Evolutionary conservation across 2,888 invertebrate genomes (phyloP), one percentile per base, ranked within the genome.

Genomic region (Phaedon cochleariae): DNA sequence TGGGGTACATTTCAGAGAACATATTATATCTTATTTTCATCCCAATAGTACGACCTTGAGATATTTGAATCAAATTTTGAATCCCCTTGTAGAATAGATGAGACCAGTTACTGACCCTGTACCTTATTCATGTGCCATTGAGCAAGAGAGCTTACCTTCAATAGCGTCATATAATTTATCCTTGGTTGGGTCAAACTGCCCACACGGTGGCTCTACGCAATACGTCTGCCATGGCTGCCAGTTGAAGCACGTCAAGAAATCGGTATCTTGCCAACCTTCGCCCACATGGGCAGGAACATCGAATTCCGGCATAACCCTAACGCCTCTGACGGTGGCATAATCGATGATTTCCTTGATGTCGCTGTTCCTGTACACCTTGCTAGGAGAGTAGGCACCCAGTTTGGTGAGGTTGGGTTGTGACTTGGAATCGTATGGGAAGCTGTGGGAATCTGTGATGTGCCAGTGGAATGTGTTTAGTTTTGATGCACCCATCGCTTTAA

Each of bases 381-480:
- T 86, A 49, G 91, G 88, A 0, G 91, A 87, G 77, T 93, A 93
- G 4, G 96, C 93, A 1, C 98, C 97, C 17, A 90, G 86, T 72
- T 88, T 88, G 2, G 90, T 85, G 10, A 95, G 81, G 51, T 91
- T 85, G 0, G 94, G 94, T 69, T 87, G 87, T n/a, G 89, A 88
- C 75, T 87, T 87, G 0, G 93, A 89, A 62, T 92, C 91, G 77
- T 95, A 92, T 0, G 98, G 97, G 81, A 97, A 98, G 74, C 97
- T 96, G 71, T 97, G 96, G 17, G 94, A 92, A 83, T 98, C 98
- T 0, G 94, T 94, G 59, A 95, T 92, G 77, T 95, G 94, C 97
- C 97, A 97, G 79, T 98, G 97, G 85, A 98, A 93, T 0, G 94
- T 92, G 80, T 97, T 98, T 75, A 97, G 80, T 82, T 97, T 98